Base-by-base conservation (phyloP, 2,113 vertebrate species). In the Gambusia holbrooki region DNA sequence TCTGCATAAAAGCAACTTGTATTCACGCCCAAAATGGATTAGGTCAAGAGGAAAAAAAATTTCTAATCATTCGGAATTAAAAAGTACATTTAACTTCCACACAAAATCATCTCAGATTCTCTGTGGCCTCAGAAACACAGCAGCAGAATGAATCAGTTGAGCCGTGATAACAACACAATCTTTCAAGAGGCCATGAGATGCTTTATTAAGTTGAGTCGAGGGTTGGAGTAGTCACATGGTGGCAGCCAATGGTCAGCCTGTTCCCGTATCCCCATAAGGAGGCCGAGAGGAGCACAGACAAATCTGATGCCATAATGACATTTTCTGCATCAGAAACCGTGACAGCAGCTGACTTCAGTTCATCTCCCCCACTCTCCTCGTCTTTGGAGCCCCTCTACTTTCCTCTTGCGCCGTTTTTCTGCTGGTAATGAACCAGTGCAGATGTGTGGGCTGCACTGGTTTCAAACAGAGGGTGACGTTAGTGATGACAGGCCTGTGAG, bases 401-500 rank as follows among this genome's bases (percentile, higher is more conserved):
- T 35, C 14, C 7, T 10, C 5, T 12, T 28, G 48, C 42, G 35
- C 17, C 61, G 25, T 14, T 17, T 37, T 27, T 71, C 63, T 63
- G 65, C 58, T 19, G 40, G 29, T 15, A 29, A 30, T 45, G 74
- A 35, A 30, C 35, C 4, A 5, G n/a, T n/a, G 0, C 69, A 35
- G 48, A 62, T 54, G 45, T 62, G 83, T 69, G 22, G 74, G 69
- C 74, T 68, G 71, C 71, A 13, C 22, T 62, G 22, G 70, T 68
- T 79, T 80, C 70, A 77, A 66, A 60, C 73, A 48, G 35, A 37
- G 71, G 74, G 66, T 74, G 81, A 79, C 84, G 87, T 72, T 63
- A 60, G 64, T 83, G 84, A 89, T 66, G 88, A 91, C 86, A 84
- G 74, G 77, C 81, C 48, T 88, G 88, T 42, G n/a, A 89, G 81